Base-by-base conservation (phyloP, 2,113 vertebrate species). In the Perccottus glenii region DNA sequence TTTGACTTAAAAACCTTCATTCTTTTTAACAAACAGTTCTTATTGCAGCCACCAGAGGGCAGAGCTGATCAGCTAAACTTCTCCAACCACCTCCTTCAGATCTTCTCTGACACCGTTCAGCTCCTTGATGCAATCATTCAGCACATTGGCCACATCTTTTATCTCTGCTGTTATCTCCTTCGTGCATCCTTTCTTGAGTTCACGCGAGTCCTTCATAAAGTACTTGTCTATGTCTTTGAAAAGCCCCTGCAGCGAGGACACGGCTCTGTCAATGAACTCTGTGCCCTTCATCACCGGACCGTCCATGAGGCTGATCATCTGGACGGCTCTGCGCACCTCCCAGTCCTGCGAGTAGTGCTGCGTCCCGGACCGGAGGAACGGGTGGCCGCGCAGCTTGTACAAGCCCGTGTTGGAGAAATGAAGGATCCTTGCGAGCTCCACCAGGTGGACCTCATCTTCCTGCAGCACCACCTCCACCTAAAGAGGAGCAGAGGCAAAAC, bases 281-380 rank as follows among this genome's bases (percentile, higher is more conserved):
- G 44, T 42, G 0, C 87, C 89, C 3, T 45, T 70, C 75, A 85
- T 77, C 14, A 86, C 70, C 0, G 89, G 86, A 0, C 72, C 11
- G 46, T 87, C 86, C 0, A 86, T 90, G 1, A 82, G 6, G 70
- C 72, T 76, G 60, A 90, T 76, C 47, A 91, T 88, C 82, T 91
- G 89, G 2, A 92, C 87, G 0, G 88, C 85, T 8, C 48, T 56
- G 4, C 89, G 87, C 46, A 90, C 67, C 77, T 91, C 90, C 90
- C 91, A 93, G 76, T 92, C 89, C 53, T 81, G 63, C 0, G 89
- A 77, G 59, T 91, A 91, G 75, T 92, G 90, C 59, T 91, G 89
- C 32, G 88, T 92, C 40, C 88, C 87, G 0, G 82, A 87, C 6
- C 90, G 49, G 27, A 92, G 87, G 70, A 92, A 85, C 0, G 89